Evolutionary conservation across 2,797 vertebrate species (phyloP).

Genomic region (Callimico goeldii): DNA sequence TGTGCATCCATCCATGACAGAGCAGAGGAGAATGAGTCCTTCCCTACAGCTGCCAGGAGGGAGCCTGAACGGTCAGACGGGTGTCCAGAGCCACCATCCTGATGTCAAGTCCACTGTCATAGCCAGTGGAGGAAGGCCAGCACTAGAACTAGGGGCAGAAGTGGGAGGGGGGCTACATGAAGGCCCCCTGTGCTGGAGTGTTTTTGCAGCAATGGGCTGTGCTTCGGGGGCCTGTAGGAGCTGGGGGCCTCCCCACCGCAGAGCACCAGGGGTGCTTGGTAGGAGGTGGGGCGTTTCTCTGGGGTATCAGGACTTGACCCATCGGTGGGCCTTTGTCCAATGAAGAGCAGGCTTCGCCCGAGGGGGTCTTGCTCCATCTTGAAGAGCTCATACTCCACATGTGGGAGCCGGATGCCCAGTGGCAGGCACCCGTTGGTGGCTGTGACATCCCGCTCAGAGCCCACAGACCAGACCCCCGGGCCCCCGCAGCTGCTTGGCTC

Average conservation of each 20-base stretch:
- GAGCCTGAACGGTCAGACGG: neutral
- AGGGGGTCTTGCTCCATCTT: conserved; percentile 87
- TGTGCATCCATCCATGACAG: fast-evolving
- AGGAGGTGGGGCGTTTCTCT: conserved; percentile 91
- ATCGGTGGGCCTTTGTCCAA: conserved; percentile 91
- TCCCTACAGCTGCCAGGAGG: no score
- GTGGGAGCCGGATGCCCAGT: conserved; percentile 92
- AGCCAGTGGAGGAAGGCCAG: conserved; percentile 72
- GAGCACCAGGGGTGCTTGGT: conserved; percentile 91
- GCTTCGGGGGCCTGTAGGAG: conserved; percentile 46
- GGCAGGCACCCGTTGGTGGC: conserved; percentile 89
- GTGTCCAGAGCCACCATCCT: neutral
- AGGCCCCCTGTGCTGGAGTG: conserved; percentile 34
- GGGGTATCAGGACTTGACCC: conserved; percentile 91
- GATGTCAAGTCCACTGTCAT: conserved; percentile 57
- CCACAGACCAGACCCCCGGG: conserved; percentile 85
- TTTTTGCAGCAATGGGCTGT: conserved; percentile 47
- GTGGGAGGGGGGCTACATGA: conserved; percentile 41
- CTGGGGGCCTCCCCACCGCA: conserved; percentile 78
- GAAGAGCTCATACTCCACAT: conserved; percentile 94
- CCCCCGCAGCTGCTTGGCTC: conserved; percentile 88
- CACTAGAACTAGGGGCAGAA: conserved; percentile 62
- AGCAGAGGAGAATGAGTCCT: neutral
- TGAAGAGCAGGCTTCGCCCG: conserved; percentile 88
- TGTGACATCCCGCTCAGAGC: conserved; percentile 90